Evolutionary conservation across 2,888 invertebrate genomes (phyloP), one percentile per base, ranked within the genome.

Genomic region (Acleris cristana): DNA sequence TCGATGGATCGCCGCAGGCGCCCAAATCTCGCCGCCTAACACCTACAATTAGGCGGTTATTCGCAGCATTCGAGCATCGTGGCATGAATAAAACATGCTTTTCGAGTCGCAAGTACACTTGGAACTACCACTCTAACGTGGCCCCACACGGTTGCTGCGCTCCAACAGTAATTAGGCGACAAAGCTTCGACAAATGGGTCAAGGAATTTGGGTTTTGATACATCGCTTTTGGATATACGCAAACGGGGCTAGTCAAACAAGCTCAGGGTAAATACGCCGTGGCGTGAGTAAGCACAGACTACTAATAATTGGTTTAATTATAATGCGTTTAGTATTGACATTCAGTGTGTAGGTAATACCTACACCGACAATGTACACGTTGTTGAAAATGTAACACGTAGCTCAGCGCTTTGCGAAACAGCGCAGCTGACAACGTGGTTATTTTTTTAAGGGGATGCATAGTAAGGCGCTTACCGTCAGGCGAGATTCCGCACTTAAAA

Each of bases 81-180:
- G 82, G 75, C 84, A 90, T 90, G 91, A 91, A 91, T 91, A 90
- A 91, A 89, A 90, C 90, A 90, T 89, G 79, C 78, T 83, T 81
- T 79, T 82, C 81, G 81, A 80, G 87, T 86, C 84, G 82, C 84
- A 81, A 86, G 85, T 83, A 83, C 84, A 78, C 82, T 80, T 79
- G 77, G 76, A 73, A 72, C 73, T 72, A 66, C 87, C 84, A 81
- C 67, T 73, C 57, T 77, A 71, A 71, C 53, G 70, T 72, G 82
- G 79, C 69, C 81, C 76, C 19, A 72, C 71, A 30, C 68, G 57
- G 70, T 74, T 69, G 69, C 71, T 72, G 64, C 66, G 62, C 57
- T 68, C 51, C 53, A 40, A 64, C 63, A 63, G 54, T 61, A 14
- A 55, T 65, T 54, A 70, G 70, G 68, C 48, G 45, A 59, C 34